Percentiles rank a stretch among this genome's conserved stretches.
Conservation (phyloP, 2,797 vertebrate species). For the Myripristis murdjan region DNA sequence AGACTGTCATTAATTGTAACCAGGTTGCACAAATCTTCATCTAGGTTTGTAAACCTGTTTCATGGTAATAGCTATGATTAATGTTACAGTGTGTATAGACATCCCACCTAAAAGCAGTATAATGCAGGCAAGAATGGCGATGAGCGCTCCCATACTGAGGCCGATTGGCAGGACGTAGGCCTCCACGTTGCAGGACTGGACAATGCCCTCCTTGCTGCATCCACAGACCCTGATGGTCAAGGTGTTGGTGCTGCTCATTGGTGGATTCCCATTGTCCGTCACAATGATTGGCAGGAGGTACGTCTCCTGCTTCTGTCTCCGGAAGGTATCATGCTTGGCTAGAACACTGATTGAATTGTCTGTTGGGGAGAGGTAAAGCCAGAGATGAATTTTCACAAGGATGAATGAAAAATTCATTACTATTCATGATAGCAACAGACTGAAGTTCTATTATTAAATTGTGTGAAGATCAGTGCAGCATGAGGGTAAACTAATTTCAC, state of each 20-base stretch:
- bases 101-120: constrained; percentile 94
- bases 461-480: constrained; percentile 68
- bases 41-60: not conserved
- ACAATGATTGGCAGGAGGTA: constrained; percentile 97
- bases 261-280: constrained; percentile 94
- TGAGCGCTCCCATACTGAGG: constrained; percentile 98
- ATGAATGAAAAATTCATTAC: constrained; percentile 60
- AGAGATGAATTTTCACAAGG: constrained; percentile 48
- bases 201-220: constrained; percentile 93
- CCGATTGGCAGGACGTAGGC: constrained; percentile 97
- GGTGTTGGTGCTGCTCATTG: constrained; percentile 98
- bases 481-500: constrained; percentile 73
- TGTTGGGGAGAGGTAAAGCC: constrained; percentile 77
- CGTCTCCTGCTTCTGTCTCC: constrained; percentile 95
- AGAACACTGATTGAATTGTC: constrained; percentile 97
- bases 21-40: not conserved
- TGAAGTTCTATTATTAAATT: constrained; percentile 67
- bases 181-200: constrained; percentile 97
- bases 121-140: constrained; percentile 98
- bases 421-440: constrained; percentile 61
- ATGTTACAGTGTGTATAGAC: constrained; percentile 22
- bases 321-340: constrained; percentile 95
- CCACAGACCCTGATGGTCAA: constrained; percentile 97
- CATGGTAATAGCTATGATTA: not conserved
- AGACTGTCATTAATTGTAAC: not conserved